Conservation (phyloP, 92 coral and sea anemone genomes). For the Metridium senile region DNA sequence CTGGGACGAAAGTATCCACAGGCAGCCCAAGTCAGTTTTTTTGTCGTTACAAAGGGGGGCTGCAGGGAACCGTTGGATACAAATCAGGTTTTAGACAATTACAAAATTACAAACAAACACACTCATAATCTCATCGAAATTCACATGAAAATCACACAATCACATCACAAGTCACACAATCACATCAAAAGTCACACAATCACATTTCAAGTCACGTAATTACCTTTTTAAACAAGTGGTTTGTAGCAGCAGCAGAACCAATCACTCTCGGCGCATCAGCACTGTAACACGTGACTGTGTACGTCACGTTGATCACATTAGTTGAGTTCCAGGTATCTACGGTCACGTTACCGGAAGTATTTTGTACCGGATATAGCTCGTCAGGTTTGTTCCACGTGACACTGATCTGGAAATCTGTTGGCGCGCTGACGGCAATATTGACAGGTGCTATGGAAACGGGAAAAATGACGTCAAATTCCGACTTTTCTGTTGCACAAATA, state of each 20-base stretch:
- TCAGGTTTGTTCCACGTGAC: slow-evolving; percentile 77
- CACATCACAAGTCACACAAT: background rate
- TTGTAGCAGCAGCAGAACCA: slow-evolving; percentile 51
- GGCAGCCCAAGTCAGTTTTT: too few relatives aligned
- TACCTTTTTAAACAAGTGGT: slow-evolving; percentile 50
- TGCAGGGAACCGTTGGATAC: too few relatives aligned
- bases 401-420: slow-evolving; percentile 79
- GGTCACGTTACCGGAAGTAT: slow-evolving; percentile 58
- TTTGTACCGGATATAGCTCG: slow-evolving; percentile 61
- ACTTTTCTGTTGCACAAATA: too few relatives aligned
- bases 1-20: too few relatives aligned
- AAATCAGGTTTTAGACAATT: too few relatives aligned
- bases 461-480: background rate
- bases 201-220: too few relatives aligned
- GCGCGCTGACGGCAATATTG: slow-evolving; percentile 73
- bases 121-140: too few relatives aligned
- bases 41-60: too few relatives aligned
- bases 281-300: slow-evolving; percentile 80
- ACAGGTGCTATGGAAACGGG: slow-evolving; percentile 70
- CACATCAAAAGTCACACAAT: too few relatives aligned
- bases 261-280: slow-evolving; percentile 72
- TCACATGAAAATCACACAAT: too few relatives aligned
- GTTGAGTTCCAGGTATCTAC: slow-evolving; percentile 62
- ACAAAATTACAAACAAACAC: too few relatives aligned
- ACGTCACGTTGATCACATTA: slow-evolving; percentile 54